Percentiles rank a stretch among this genome's conserved stretches.
These are phyloP conservation scores for Muricea muricata DNA, from an alignment of 92 coral and sea anemone genomes.

Conservation along the genomic window DNA sequence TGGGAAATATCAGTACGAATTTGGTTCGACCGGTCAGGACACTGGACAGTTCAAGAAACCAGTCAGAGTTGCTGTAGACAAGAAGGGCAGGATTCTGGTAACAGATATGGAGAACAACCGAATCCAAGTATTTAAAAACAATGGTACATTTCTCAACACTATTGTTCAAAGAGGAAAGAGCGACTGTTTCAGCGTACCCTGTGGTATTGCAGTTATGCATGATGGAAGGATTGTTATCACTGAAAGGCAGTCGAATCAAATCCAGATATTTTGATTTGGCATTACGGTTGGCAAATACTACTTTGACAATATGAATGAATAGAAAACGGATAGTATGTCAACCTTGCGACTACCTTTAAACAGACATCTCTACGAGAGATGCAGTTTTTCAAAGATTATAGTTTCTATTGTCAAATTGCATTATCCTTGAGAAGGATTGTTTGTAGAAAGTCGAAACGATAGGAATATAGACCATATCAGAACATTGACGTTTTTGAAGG, in stretches of 20 bases:
- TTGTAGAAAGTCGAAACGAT: background rate
- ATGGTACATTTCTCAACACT: slow-evolving; percentile 23
- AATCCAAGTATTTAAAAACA: slow-evolving; percentile 24
- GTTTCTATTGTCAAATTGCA: background rate
- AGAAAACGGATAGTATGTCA: background rate
- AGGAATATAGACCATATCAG: background rate
- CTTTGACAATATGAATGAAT: background rate
- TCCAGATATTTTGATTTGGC: slow-evolving; percentile 22
- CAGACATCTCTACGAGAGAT: too few species aligned
- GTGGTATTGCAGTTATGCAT: slow-evolving; percentile 27
- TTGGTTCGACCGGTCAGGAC: slow-evolving; percentile 27
- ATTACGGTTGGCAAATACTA: background rate
- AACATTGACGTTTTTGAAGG: too few species aligned
- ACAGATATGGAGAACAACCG: slow-evolving; percentile 25
- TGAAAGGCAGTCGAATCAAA: slow-evolving; percentile 26
- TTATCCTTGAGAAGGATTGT: background rate
- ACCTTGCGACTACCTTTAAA: too few species aligned
- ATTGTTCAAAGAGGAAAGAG: slow-evolving; percentile 31
- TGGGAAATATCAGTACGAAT: slow-evolving; percentile 31
- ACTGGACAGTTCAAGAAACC: slow-evolving; percentile 47
- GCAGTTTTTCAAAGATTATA: too few species aligned
- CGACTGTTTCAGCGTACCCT: slow-evolving; percentile 16
- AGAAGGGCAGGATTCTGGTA: slow-evolving; percentile 11
- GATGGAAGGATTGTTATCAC: slow-evolving; percentile 14
- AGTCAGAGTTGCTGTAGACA: slow-evolving; percentile 31